Percentiles rank a stretch among this genome's conserved stretches.
Conservation (phyloP, 2,797 vertebrate species). For the Myotis planiceps region DNA sequence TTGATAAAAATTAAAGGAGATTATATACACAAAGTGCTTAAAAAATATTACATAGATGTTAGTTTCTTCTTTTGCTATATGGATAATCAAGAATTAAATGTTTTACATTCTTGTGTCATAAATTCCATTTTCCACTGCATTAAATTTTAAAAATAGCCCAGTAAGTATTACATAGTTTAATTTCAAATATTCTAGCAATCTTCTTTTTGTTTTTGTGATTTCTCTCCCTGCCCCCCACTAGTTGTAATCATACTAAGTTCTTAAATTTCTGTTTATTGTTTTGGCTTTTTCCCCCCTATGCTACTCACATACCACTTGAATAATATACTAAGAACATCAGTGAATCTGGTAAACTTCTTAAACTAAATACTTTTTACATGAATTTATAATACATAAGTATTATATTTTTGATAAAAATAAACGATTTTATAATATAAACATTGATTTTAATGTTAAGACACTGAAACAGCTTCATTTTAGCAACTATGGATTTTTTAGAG, state of each 20-base stretch:
- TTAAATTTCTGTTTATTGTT: background rate
- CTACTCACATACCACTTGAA: background rate
- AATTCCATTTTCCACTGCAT: background rate
- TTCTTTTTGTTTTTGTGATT: constrained; percentile 18
- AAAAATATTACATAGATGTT: background rate
- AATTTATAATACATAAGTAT: constrained; percentile 20
- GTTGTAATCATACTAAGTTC: background rate
- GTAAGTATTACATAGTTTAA: background rate
- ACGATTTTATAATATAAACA: background rate
- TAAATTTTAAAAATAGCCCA: background rate
- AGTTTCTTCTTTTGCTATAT: background rate
- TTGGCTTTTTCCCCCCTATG: background rate
- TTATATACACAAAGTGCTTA: background rate
- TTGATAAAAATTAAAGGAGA: background rate
- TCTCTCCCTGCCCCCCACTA: background rate
- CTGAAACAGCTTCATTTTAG: background rate
- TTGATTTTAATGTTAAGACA: background rate
- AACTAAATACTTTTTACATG: constrained; percentile 9
- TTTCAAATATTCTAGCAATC: background rate
- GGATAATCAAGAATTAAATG: background rate
- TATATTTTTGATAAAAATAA: constrained; percentile 40
- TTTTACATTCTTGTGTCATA: background rate
- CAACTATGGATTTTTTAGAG: constrained; percentile 27
- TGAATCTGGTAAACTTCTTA: background rate
- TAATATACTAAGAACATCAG: background rate